Conservation (phyloP, 2,888 invertebrate species). For the Nomada lathburiana region DNA sequence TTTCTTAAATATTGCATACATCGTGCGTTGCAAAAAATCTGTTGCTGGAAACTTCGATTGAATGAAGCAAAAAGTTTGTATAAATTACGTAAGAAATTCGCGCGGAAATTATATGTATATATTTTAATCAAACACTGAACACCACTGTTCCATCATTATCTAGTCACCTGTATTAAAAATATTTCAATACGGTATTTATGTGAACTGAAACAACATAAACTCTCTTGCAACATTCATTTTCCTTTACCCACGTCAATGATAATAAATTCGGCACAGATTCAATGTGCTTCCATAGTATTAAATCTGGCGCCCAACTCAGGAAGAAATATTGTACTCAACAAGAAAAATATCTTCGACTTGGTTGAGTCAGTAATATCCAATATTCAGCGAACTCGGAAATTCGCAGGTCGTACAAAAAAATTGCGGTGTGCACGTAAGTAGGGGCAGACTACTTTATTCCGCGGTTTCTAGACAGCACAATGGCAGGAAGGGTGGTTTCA, state of each 20-base stretch:
- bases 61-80: too few relatives aligned
- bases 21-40: too few relatives aligned
- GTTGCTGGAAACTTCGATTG: too few relatives aligned
- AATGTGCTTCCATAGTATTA: conserved; percentile 3
- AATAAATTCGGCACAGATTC: conserved; percentile 25
- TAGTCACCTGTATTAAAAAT: too few relatives aligned
- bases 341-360: conserved; percentile 30
- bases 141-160: too few relatives aligned
- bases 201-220: too few relatives aligned
- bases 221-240: too few relatives aligned
- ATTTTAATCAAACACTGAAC: too few relatives aligned
- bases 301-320: conserved; percentile 17
- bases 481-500: conserved; percentile 34
- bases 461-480: conserved; percentile 36
- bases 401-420: conserved; percentile 21
- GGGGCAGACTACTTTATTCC: conserved; percentile 29
- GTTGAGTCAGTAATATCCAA: conserved; percentile 45
- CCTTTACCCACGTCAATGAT: too few relatives aligned
- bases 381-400: conserved; percentile 42
- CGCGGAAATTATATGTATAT: too few relatives aligned
- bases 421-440: not conserved
- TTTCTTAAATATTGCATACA: not conserved
- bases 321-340: conserved; percentile 27
- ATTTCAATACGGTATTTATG: too few relatives aligned
- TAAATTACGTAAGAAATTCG: too few relatives aligned